These are phyloP conservation scores for Halocynthia aurantium DNA, from an alignment of 23 tunicate genomes.

Conservation along the genomic window DNA sequence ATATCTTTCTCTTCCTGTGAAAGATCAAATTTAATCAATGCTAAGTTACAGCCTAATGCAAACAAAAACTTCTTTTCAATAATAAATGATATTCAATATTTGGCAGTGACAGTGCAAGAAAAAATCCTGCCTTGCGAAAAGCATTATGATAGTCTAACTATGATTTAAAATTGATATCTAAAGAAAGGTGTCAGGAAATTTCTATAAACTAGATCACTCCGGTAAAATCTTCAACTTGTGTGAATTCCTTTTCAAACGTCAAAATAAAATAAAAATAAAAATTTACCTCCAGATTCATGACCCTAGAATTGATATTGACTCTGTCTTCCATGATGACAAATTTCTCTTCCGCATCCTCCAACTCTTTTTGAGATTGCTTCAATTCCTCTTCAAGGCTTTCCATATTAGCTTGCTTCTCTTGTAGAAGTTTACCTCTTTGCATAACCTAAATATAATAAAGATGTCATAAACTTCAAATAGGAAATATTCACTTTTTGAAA, in stretches of 20 bases:
- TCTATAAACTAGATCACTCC: too few species aligned
- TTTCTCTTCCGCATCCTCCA: constrained; percentile 5
- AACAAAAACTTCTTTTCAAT: background rate
- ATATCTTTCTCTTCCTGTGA: constrained; percentile 28
- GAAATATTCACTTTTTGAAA: too few species aligned
- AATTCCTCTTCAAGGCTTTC: constrained; percentile 13
- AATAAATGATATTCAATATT: background rate
- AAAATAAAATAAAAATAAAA: too few species aligned
- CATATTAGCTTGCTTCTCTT: constrained; percentile 52
- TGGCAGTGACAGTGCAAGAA: too few species aligned
- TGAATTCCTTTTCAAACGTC: too few species aligned
- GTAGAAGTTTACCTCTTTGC: constrained; percentile 74
- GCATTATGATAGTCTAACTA: background rate
- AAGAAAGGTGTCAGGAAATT: too few species aligned
- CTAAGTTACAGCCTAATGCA: background rate
- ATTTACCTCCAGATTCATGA: constrained; percentile 9
- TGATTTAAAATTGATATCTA: too few species aligned
- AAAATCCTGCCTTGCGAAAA: background rate
- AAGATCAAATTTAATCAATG: background rate
- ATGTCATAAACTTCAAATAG: too few species aligned
- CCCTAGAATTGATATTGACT: constrained; percentile 19
- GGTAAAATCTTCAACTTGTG: too few species aligned
- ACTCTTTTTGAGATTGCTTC: background rate
- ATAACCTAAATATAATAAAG: constrained; percentile 27
- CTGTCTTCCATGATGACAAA: constrained; percentile 19